Base-by-base conservation (phyloP, 1,140 invertebrate genomes). In the Brachionus rubens region DNA sequence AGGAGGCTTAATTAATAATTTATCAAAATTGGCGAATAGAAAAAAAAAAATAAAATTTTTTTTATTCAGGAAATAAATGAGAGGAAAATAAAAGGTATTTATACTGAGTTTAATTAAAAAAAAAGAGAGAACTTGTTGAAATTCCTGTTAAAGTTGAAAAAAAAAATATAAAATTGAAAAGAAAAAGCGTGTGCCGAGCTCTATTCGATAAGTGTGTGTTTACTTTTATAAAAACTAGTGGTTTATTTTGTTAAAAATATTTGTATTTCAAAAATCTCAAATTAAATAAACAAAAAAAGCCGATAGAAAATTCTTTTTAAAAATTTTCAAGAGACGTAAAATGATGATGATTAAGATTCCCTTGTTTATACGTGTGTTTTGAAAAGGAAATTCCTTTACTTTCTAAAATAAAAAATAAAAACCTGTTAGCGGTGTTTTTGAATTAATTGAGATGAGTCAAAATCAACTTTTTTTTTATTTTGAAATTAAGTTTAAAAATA, bases 81-180 rank as follows among this genome's bases (percentile, higher is more conserved):
- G 36, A 36, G 9, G 9, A 5, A 36, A 36, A 36, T 36, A 36
- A 36, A 36, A 36, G 3, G 9, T 36, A 36, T 36, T 36, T 36
- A 36, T 36, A 36, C 9, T 43, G 26, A 65, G 21, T 14, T 43
- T 43, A 65, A 65, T 65, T 65, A 65, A 41, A 65, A n/a, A n/a
- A n/a, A n/a, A n/a, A n/a, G n/a, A n/a, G n/a, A 21, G 19, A 65
- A 65, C 59, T 65, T 65, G 59, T 65, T 65, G 59, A 65, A 65
- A 65, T 65, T 65, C 59, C 59, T 65, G 59, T 65, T 43, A 28
- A 16, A 26, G 36, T 33, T 33, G n/a, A 59, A 36, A 36, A 33
- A 36, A 36, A 36, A 33, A 59, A 33, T 33, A 36, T 59, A 19
- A 19, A 59, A 59, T 33, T 28, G n/a, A 59, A 59, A 59, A 36